A percentile compares a stretch with the other conserved stretches of the same genome.
Conservation (phyloP, 2,888 invertebrate genomes). For the Aspidiotus rigidus region DNA sequence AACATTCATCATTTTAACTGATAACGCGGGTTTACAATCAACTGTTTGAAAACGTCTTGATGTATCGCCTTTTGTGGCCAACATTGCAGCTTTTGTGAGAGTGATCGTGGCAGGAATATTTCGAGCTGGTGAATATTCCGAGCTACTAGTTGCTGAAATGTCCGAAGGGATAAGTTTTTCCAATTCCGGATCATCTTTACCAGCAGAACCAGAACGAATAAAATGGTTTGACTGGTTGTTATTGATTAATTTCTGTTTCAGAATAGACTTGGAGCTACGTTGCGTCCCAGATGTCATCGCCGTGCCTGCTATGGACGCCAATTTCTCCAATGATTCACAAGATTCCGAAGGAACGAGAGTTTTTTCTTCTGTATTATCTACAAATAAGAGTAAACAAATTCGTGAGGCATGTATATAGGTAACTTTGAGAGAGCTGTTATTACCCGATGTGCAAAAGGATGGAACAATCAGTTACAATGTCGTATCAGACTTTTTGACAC, state of each 20-base stretch:
- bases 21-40: slow-evolving; percentile 35
- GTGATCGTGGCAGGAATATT: slow-evolving; percentile 37
- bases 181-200: slow-evolving; percentile 57
- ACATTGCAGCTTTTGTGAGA: background rate
- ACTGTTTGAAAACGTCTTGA: background rate
- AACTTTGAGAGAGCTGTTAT: too few species aligned
- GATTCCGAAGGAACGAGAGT: slow-evolving; percentile 40
- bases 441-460: too few species aligned
- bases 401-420: background rate
- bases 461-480: too few species aligned
- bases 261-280: slow-evolving; percentile 64
- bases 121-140: slow-evolving; percentile 42
- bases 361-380: slow-evolving; percentile 41
- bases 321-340: slow-evolving; percentile 55
- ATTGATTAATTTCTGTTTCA: slow-evolving; percentile 55
- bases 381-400: background rate
- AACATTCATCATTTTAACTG: slow-evolving; percentile 39
- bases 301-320: slow-evolving; percentile 56
- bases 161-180: slow-evolving; percentile 63
- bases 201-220: slow-evolving; percentile 43
- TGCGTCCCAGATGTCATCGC: slow-evolving; percentile 57
- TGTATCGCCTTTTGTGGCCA: background rate
- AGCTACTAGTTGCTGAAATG: slow-evolving; percentile 51
- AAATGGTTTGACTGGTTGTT: slow-evolving; percentile 29
- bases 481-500: too few species aligned